Evolutionary conservation across 2,888 invertebrate genomes (phyloP).

Genomic region (Colostygia pectinataria): DNA sequence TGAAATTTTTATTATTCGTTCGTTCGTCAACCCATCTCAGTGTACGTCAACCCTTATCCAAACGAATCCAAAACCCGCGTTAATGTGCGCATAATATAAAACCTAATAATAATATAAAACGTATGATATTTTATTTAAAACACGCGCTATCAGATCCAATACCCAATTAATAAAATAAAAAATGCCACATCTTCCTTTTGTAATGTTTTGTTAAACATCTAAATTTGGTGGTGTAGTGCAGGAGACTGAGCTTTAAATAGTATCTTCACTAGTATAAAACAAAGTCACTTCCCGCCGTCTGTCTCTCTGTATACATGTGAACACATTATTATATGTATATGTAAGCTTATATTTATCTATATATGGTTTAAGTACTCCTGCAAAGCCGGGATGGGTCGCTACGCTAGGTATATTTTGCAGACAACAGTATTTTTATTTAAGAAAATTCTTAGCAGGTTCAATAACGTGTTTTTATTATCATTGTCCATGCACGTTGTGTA

Average conservation of each 20-base stretch:
- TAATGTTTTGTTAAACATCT: slow-evolving; percentile 79
- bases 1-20: slow-evolving; percentile 27
- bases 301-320: too few species aligned
- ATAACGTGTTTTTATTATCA: too few species aligned
- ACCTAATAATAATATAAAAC: slow-evolving; percentile 52
- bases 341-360: too few species aligned
- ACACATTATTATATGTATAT: too few species aligned
- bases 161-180: slow-evolving; percentile 71
- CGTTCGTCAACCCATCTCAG: slow-evolving; percentile 23
- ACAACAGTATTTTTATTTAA: too few species aligned
- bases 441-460: too few species aligned
- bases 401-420: too few species aligned
- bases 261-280: background rate
- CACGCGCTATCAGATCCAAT: slow-evolving; percentile 53
- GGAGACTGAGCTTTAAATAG: background rate
- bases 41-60: slow-evolving; percentile 45
- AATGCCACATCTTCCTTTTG: slow-evolving; percentile 50
- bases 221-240: slow-evolving; percentile 60
- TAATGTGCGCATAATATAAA: slow-evolving; percentile 37
- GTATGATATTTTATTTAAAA: slow-evolving; percentile 50
- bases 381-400: too few species aligned
- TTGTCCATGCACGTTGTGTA: too few species aligned
- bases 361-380: too few species aligned
- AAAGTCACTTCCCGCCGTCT: too few species aligned
- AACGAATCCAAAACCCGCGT: slow-evolving; percentile 52